Base-by-base conservation (phyloP, 2,113 vertebrate species). In the Beaufortia kweichowensis region DNA sequence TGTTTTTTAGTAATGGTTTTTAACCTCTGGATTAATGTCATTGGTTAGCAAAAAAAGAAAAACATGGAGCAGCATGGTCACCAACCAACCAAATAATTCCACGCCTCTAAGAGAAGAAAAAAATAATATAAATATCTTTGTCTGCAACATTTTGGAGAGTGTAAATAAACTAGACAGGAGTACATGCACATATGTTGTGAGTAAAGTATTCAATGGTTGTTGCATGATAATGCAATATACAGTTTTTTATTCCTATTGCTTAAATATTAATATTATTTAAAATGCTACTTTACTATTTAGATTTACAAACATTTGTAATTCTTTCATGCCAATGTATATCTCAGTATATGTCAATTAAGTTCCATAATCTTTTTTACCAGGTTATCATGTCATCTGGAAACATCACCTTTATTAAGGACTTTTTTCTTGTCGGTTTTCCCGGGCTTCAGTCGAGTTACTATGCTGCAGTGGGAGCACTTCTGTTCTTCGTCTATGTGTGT, bases 371-470 rank as follows among this genome's bases (percentile, higher is more conserved):
- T 15, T 65, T 24, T 65, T 14, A 12, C 35, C 11, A 66, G 50
- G n/a, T 4, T 77, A 76, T 62, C 78, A 90, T 88, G 88, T 4
- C 83, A 33, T 26, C 68, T 6, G 48, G 43, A 67, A 90, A 90
- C 78, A 33, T 69, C 0, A 90, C 68, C 73, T 50, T 2, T 29
- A 69, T 89, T 31, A 89, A 78, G 5, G 75, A 86, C 10, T 86
- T 86, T 77, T 19, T 81, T 5, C 81, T 85, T 48, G 48, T 79
- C 3, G 82, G 85, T 23, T 86, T 86, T 66, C 81, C 85, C 56
- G 83, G 85, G 70, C 82, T 86, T 72, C 60, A 71, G 3, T 65
- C 56, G 12, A 43, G 43, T 26, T 84, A 81, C 56, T 64, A 84
- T 35, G 73, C 55, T 33, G 41, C 79, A 4, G 65, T 26, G 4